Base-by-base conservation (phyloP, 2,797 vertebrate genomes). In the Etheostoma perlongum region DNA sequence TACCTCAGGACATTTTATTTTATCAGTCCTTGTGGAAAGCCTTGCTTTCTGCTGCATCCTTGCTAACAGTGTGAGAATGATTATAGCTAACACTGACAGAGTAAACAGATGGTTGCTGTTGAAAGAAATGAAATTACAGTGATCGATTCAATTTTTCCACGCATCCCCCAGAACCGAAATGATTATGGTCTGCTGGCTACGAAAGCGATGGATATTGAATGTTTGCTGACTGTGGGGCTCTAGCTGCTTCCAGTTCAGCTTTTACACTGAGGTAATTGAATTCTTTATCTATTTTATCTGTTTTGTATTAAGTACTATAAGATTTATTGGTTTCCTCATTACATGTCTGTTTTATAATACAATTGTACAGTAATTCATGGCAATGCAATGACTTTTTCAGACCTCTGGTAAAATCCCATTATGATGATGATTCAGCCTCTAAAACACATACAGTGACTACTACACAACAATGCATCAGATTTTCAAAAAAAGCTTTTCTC, bases 121-220 rank as follows among this genome's bases (percentile, higher is more conserved):
- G 92, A 91, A 85, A 73, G 72, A 90, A 94, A 95, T 92, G 57
- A 92, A 94, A 94, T 93, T 88, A 94, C 77, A 78, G 71, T 53
- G 85, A 94, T 91, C 83, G 81, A 94, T 95, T 91, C 69, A 81
- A 89, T 95, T 94, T 91, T 57, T 90, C 92, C 92, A 93, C 88
- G 85, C 88, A 85, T 69, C 64, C 86, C 36, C 83, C 85, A 71
- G 85, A 90, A 86, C 88, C 85, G 88, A 87, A 90, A 85, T 84
- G 82, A 93, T 93, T 89, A 89, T 52, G 84, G 77, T 86, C 89
- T 84, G 82, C 82, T 67, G 89, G 89, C 90, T 88, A 76, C 86
- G 83, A 76, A 81, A 67, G 84, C 85, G 90, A 95, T 88, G 79
- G 89, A 89, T 92, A 89, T 85, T 84, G 85, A 86, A 85, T 81